Conservation (phyloP, 92 coral and sea anemone species). For the Bergia puertoricense region DNA sequence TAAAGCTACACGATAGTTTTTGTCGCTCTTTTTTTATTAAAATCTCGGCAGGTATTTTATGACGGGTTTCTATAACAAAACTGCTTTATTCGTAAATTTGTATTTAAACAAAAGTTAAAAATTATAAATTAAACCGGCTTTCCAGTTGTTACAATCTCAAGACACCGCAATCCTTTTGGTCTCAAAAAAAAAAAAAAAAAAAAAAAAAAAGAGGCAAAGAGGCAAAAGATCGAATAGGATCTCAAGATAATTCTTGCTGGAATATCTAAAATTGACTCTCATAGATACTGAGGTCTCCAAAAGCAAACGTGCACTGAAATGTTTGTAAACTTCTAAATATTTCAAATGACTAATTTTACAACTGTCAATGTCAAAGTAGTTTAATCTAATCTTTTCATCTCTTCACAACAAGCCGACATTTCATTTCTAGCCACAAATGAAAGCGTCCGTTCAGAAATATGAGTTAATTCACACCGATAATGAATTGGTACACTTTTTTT, state of each 20-base stretch:
- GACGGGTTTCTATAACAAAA: too few relatives aligned
- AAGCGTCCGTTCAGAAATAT: not conserved
- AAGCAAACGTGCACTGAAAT: not conserved
- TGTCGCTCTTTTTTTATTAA: not conserved
- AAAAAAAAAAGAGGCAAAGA: not conserved
- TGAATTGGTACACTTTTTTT: too few relatives aligned
- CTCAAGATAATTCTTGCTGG: not conserved
- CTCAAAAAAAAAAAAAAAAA: too few relatives aligned
- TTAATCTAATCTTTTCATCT: conserved; percentile 14
- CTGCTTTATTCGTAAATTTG: not conserved
- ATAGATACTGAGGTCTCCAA: not conserved
- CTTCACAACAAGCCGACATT: conserved; percentile 4
- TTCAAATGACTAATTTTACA: not conserved
- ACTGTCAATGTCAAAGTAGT: not conserved
- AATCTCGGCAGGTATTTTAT: not conserved
- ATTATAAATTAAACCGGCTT: not conserved
- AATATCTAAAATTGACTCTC: too few relatives aligned
- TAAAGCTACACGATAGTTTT: not conserved
- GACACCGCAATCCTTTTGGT: not conserved
- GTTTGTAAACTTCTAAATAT: not conserved
- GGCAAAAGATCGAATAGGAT: too few relatives aligned
- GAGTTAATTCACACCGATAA: not conserved
- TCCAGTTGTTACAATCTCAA: not conserved
- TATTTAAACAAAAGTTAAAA: not conserved
- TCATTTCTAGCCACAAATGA: not conserved